These are phyloP conservation scores for Chaetophractus vellerosus DNA, from an alignment of 2,797 vertebrate species.

Conservation along the genomic window DNA sequence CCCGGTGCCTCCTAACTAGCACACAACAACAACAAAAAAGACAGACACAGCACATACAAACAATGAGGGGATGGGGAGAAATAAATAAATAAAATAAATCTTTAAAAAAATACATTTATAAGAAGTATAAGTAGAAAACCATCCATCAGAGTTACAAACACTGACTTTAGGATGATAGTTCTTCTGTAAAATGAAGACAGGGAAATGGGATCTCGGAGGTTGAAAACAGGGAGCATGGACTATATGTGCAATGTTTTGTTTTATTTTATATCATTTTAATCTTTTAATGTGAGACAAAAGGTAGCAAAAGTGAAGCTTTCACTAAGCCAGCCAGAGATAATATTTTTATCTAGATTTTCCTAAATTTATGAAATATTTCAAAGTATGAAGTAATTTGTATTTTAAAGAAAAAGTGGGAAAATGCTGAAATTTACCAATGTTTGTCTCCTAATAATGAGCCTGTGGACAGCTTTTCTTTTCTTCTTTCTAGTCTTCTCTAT, in stretches of 20 bases:
- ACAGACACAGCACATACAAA: no score
- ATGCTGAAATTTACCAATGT: conserved; percentile 2
- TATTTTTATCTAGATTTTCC: conserved; percentile 15
- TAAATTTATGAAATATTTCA: conserved; percentile 3
- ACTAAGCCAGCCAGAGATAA: background rate
- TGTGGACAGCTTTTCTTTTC: background rate
- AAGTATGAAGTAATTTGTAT: background rate
- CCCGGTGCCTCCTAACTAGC: no score
- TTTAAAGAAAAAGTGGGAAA: conserved; percentile 6
- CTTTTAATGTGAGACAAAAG: conserved; percentile 20
- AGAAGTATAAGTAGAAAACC: background rate
- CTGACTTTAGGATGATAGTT: background rate
- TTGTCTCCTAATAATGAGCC: background rate
- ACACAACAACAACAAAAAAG: no score
- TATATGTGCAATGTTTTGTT: background rate
- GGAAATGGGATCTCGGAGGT: background rate
- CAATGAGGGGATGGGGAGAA: no score
- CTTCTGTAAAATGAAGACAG: conserved; percentile 9
- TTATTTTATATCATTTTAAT: background rate
- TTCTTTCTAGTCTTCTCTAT: background rate
- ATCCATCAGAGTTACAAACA: background rate
- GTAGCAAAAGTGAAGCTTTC: background rate
- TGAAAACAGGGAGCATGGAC: background rate
- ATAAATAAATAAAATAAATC: no score
- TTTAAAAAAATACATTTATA: background rate